Evolutionary conservation across 1,140 invertebrate species (phyloP).

Genomic region (Ericerus pela): DNA sequence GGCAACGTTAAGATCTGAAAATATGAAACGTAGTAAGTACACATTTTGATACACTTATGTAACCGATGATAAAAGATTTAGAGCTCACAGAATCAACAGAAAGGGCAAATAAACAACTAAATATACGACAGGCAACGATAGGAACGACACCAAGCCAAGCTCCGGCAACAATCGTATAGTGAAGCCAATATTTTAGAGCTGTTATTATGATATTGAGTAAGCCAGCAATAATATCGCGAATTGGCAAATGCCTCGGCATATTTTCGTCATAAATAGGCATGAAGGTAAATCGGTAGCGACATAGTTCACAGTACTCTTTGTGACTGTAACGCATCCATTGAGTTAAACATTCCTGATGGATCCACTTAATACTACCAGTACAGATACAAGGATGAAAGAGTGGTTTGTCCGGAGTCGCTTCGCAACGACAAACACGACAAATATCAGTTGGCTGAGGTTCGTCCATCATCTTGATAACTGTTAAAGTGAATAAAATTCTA

Average conservation of each 20-base stretch:
- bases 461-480: constrained; percentile 42
- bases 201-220: constrained; percentile 75
- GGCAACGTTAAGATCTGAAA: constrained; percentile 59
- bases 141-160: constrained; percentile 98
- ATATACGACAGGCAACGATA: constrained; percentile 89
- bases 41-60: background rate
- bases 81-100: constrained; percentile 50
- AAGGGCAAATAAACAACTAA: constrained; percentile 78
- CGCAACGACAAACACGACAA: constrained; percentile 92
- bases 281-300: constrained; percentile 94
- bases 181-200: constrained; percentile 88
- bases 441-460: constrained; percentile 58
- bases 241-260: constrained; percentile 90
- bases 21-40: background rate
- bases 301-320: constrained; percentile 98
- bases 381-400: constrained; percentile 97
- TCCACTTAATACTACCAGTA: constrained; percentile 97
- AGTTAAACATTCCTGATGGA: constrained; percentile 84
- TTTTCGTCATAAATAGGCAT: constrained; percentile 98
- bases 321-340: constrained; percentile 90
- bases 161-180: constrained; percentile 85
- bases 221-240: constrained; percentile 77
- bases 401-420: constrained; percentile 68
- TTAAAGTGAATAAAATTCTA: constrained; percentile 51
- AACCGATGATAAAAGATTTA: constrained; percentile 7